phyloP scores from a whole-genome alignment of 2,888 invertebrate species.

The Cheilosia grossa region DNA sequence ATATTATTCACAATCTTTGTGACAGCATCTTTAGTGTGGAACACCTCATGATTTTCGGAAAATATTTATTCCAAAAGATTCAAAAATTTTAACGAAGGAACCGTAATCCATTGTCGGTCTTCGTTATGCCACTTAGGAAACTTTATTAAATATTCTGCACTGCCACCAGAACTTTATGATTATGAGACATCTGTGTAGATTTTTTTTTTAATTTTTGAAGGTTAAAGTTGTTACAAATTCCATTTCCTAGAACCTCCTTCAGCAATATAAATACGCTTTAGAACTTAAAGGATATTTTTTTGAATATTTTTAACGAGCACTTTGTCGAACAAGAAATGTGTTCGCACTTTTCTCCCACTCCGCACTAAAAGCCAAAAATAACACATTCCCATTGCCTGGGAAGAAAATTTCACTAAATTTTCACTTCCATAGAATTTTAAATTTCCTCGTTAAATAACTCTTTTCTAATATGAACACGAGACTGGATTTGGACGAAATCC shows the following conservation, averaged over 20 bases:
- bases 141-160: not conserved
- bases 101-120: constrained; percentile 65
- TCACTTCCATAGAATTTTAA: not conserved
- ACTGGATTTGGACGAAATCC: not conserved
- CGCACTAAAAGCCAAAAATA: constrained; percentile 70
- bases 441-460: not conserved
- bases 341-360: constrained; percentile 48
- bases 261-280: not conserved
- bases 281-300: not conserved
- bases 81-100: constrained; percentile 21
- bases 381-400: constrained; percentile 73
- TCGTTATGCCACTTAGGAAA: not conserved
- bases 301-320: constrained; percentile 3
- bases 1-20: too few species aligned
- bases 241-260: not conserved
- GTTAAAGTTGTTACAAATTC: not conserved
- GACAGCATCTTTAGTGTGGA: too few species aligned
- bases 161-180: not conserved
- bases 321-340: constrained; percentile 47
- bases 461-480: constrained; percentile 1
- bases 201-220: not conserved
- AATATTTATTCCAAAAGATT: not conserved
- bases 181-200: not conserved
- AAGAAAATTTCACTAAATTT: constrained; percentile 55
- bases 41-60: not conserved